A percentile compares a stretch with the other conserved stretches of the same genome.
phyloP scores from a whole-genome alignment of 2,888 invertebrate genomes.

The Synanthedon andrenaeformis region DNA sequence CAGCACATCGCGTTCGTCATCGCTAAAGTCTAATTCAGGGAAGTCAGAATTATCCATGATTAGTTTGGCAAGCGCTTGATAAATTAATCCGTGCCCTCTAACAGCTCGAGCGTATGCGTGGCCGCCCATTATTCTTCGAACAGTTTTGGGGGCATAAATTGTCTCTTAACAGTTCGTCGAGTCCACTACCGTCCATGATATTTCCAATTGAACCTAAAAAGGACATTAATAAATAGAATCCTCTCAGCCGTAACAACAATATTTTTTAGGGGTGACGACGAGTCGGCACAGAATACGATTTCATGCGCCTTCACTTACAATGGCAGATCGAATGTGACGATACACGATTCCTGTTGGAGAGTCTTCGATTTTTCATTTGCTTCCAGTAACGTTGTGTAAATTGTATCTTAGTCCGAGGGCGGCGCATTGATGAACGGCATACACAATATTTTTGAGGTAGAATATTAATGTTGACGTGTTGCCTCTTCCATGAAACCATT shows the following conservation, averaged over 20 bases:
- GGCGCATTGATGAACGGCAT: conserved; percentile 28
- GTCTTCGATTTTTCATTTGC: conserved; percentile 11
- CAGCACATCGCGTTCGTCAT: not conserved
- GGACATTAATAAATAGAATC: conserved; percentile 27
- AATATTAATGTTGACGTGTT: conserved; percentile 15
- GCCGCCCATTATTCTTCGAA: conserved; percentile 1
- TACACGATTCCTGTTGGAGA: conserved; percentile 10
- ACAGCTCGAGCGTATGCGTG: conserved; percentile 3
- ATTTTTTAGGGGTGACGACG: conserved; percentile 8
- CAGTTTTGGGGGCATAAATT: conserved; percentile 3
- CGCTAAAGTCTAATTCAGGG: not conserved
- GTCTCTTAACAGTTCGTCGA: conserved; percentile 3
- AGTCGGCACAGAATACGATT: conserved; percentile 13
- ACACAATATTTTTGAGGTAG: conserved; percentile 12
- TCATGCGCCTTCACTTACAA: conserved; percentile 22
- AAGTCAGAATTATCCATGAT: conserved; percentile 1
- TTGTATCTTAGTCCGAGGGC: conserved; percentile 21
- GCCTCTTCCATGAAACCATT: conserved; percentile 20
- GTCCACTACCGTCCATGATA: conserved; percentile 27
- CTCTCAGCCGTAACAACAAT: conserved; percentile 24
- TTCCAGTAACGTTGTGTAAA: conserved; percentile 18
- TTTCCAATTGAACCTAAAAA: conserved; percentile 25
- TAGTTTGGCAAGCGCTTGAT: conserved; percentile 2
- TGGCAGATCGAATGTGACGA: conserved; percentile 27
- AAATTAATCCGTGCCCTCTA: conserved; percentile 1